Conservation (phyloP, 2,888 invertebrate species). For the Augochlorella aurata region DNA sequence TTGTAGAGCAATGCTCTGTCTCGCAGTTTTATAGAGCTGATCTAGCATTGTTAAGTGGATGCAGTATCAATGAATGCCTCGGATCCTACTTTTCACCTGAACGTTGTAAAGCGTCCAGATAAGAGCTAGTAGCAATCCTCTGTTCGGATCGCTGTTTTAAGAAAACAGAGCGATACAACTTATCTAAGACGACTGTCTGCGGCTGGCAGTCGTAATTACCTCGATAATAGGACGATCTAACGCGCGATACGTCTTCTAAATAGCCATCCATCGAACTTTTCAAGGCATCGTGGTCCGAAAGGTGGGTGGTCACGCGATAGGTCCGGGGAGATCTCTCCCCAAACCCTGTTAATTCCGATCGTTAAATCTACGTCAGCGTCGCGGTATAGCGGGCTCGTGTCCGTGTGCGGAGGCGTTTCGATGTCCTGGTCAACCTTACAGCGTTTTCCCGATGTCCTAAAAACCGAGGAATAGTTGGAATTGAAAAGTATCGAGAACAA, state of each 20-base stretch:
- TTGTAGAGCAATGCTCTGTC: too few relatives aligned
- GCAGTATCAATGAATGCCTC: too few relatives aligned
- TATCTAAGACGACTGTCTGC: background rate
- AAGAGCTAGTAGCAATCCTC: background rate
- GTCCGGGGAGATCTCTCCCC: conserved; percentile 1
- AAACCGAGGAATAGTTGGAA: background rate
- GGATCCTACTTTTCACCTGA: too few relatives aligned
- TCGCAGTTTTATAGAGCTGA: too few relatives aligned
- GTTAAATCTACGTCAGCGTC: conserved; percentile 50
- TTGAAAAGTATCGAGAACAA: background rate
- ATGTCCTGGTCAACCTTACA: background rate
- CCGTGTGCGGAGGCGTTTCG: conserved; percentile 5
- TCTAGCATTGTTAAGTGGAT: too few relatives aligned
- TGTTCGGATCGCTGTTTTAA: background rate
- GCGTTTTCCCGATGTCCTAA: background rate
- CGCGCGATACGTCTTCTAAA: background rate
- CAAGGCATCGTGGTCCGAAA: background rate
- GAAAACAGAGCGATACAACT: background rate
- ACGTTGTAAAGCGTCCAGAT: background rate
- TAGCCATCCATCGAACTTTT: background rate
- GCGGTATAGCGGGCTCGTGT: conserved; percentile 16
- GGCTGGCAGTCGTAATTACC: background rate
- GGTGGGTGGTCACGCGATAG: background rate
- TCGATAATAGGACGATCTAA: background rate
- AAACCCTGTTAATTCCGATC: conserved; percentile 52